Percentiles rank a stretch among this genome's conserved stretches.
phyloP scores from a whole-genome alignment of 2,113 vertebrate genomes.

The Petromus typicus region DNA sequence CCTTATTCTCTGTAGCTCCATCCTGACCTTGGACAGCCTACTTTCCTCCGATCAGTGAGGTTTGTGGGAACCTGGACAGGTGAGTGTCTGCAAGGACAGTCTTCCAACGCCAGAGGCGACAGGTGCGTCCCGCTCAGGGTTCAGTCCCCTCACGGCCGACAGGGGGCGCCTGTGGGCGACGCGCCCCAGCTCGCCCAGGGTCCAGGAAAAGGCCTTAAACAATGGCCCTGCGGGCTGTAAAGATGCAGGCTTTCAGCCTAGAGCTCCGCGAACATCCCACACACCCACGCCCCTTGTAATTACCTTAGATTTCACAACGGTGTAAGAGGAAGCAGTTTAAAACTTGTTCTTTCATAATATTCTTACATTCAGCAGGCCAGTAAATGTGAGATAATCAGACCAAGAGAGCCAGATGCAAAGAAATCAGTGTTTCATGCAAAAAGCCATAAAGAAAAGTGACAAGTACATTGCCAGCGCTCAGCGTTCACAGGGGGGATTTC shows the following conservation, averaged over 20 bases:
- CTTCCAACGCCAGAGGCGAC: not conserved
- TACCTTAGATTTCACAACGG: conserved; percentile 13
- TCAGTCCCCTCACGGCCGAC: not conserved
- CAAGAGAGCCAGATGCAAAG: not conserved
- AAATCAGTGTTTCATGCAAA: not conserved
- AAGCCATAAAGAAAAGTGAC: not conserved
- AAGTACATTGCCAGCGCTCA: not conserved
- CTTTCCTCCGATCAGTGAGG: not conserved
- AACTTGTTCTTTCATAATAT: conserved; percentile 38
- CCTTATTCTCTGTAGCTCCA: not conserved
- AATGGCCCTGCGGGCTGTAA: not conserved
- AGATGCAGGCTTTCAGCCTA: not conserved
- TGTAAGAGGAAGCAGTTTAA: not conserved
- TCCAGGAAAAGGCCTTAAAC: not conserved
- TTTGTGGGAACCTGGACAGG: too few relatives aligned
- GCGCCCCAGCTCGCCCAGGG: not conserved
- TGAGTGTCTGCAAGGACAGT: not conserved
- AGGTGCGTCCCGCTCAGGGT: not conserved
- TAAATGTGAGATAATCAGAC: conserved; percentile 3
- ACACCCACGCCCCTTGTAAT: not conserved
- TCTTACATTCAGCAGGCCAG: not conserved
- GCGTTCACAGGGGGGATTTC: not conserved
- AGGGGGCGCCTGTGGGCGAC: not conserved
- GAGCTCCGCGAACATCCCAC: not conserved
- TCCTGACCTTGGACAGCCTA: not conserved